These are phyloP conservation scores for Anser cygnoides DNA, from an alignment of 2,113 vertebrate genomes.

Conservation along the genomic window DNA sequence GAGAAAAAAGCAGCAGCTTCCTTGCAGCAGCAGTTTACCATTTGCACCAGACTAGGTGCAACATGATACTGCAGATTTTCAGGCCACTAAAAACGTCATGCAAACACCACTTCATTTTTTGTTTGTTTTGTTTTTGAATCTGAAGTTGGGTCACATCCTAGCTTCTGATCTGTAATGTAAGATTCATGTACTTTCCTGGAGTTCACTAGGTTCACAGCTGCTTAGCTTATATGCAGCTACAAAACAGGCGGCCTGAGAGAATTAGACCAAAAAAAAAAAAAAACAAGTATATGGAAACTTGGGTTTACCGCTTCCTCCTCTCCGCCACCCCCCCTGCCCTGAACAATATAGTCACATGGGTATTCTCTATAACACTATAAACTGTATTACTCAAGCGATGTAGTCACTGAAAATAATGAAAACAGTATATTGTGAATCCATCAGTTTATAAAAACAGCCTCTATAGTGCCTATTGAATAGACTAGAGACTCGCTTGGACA, in stretches of 20 bases:
- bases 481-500: neutral
- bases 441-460: neutral
- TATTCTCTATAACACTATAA: neutral
- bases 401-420: neutral
- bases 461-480: neutral
- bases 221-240: neutral
- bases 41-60: neutral
- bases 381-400: neutral
- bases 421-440: neutral
- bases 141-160: constrained; percentile 26
- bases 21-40: neutral
- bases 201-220: constrained; percentile 42
- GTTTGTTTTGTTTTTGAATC: constrained; percentile 36
- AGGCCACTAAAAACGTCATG: neutral
- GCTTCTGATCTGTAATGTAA: neutral
- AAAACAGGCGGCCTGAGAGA: constrained; percentile 35
- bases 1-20: neutral
- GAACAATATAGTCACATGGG: neutral
- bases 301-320: neutral
- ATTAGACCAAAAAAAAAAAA: constrained; percentile 29
- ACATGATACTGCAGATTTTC: neutral
- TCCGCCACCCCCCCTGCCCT: neutral
- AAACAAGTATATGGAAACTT: constrained; percentile 3
- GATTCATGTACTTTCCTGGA: neutral
- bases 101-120: neutral